These are phyloP conservation scores for Diplolepis rosae DNA, from an alignment of 2,888 invertebrate species.

Conservation along the genomic window DNA sequence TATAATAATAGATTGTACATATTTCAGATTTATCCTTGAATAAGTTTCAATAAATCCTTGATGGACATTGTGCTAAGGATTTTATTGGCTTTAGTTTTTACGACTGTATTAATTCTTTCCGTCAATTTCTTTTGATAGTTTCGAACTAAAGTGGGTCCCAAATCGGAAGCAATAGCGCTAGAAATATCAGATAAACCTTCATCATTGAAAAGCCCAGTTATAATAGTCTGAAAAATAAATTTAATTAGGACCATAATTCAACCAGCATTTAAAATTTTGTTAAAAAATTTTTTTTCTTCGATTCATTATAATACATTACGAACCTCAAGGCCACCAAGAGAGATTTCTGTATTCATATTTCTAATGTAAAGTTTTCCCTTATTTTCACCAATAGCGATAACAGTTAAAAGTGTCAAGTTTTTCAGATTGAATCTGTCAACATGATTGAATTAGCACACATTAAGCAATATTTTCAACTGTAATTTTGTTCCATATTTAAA, in stretches of 20 bases:
- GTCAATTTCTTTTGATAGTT: slow-evolving; percentile 11
- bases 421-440: background rate
- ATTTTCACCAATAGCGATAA: background rate
- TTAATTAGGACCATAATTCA: too few relatives aligned
- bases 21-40: background rate
- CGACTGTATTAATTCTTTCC: background rate
- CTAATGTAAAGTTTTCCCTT: background rate
- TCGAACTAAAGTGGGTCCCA: slow-evolving; percentile 4
- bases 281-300: background rate
- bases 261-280: background rate
- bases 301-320: background rate
- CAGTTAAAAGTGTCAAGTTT: background rate
- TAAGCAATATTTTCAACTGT: too few relatives aligned
- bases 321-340: slow-evolving; percentile 4
- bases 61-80: slow-evolving; percentile 15
- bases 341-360: background rate
- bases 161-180: background rate
- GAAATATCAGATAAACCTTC: slow-evolving; percentile 5
- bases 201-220: slow-evolving; percentile 12
- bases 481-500: too few relatives aligned
- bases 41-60: background rate
- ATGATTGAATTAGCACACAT: too few relatives aligned
- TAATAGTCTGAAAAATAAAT: background rate
- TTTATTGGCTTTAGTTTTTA: background rate
- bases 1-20: background rate